phyloP scores from a whole-genome alignment of 2,797 vertebrate species.

The Monodelphis domestica region DNA sequence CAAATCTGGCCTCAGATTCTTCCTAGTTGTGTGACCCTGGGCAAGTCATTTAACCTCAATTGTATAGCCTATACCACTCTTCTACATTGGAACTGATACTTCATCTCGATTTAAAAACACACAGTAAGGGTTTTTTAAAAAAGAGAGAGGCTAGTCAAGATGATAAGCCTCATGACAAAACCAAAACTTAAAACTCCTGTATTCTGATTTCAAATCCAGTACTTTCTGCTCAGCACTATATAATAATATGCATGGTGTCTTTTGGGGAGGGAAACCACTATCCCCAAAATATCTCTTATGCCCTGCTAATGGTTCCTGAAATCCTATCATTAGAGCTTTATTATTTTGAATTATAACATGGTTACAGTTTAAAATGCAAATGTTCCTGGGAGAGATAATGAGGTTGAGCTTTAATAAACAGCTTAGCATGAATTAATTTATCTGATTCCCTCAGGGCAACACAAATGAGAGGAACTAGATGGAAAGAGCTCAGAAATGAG shows the following conservation, averaged over 20 bases:
- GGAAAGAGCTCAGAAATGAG: background rate
- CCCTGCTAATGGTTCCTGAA: background rate
- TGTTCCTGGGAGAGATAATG: background rate
- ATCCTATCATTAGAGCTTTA: background rate
- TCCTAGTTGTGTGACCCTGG: no score
- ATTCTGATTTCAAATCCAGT: background rate
- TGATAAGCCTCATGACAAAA: background rate
- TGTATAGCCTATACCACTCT: no score
- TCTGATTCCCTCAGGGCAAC: background rate
- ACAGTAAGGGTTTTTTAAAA: no score
- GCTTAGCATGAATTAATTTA: constrained; percentile 31
- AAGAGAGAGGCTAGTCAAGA: no score
- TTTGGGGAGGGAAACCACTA: background rate
- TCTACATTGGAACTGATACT: no score
- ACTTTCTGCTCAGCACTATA: background rate
- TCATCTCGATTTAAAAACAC: no score
- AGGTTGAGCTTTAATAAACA: background rate
- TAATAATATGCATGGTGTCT: background rate
- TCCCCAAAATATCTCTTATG: background rate
- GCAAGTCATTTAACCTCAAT: no score
- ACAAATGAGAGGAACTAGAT: constrained; percentile 36
- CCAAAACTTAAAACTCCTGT: background rate
- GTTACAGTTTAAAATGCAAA: background rate
- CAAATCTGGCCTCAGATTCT: no score
- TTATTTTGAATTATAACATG: background rate